phyloP scores from a whole-genome alignment of 2,113 vertebrate genomes.

The Eurystomus gularis region DNA sequence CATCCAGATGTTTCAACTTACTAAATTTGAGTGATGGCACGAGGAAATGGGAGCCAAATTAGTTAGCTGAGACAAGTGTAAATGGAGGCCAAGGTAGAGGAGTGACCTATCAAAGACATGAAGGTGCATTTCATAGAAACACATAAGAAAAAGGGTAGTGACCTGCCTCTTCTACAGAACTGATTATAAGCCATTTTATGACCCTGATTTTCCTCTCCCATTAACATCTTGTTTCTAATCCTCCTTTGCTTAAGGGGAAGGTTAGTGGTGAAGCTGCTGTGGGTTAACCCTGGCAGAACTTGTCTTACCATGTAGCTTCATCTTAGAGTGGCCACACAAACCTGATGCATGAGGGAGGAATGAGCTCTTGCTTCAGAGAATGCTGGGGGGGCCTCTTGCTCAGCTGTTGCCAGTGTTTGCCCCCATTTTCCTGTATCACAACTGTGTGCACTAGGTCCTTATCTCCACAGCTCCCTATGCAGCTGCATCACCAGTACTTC shows the following conservation, averaged over 20 bases:
- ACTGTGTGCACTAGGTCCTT: neutral
- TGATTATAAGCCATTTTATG: neutral
- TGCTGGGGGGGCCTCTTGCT: neutral
- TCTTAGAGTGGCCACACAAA: neutral
- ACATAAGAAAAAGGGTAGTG: neutral
- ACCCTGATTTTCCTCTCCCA: neutral
- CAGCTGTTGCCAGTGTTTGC: neutral
- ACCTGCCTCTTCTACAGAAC: neutral
- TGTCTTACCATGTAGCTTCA: neutral
- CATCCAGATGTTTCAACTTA: neutral
- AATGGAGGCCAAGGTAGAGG: neutral
- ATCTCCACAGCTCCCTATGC: neutral
- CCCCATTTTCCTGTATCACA: neutral
- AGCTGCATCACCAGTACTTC: neutral
- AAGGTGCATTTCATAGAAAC: neutral
- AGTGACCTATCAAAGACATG: neutral
- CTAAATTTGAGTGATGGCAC: neutral
- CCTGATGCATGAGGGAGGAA: neutral
- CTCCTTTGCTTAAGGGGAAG: neutral
- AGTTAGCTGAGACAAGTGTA: neutral
- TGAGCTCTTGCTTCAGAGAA: neutral
- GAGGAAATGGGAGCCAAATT: neutral
- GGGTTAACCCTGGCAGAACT: neutral
- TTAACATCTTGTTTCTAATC: conserved; percentile 15
- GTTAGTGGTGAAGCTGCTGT: neutral